A percentile compares a stretch with the other conserved stretches of the same genome.
Evolutionary conservation across 2,113 vertebrate species (phyloP).

Genomic region (Tragelaphus scriptus): DNA sequence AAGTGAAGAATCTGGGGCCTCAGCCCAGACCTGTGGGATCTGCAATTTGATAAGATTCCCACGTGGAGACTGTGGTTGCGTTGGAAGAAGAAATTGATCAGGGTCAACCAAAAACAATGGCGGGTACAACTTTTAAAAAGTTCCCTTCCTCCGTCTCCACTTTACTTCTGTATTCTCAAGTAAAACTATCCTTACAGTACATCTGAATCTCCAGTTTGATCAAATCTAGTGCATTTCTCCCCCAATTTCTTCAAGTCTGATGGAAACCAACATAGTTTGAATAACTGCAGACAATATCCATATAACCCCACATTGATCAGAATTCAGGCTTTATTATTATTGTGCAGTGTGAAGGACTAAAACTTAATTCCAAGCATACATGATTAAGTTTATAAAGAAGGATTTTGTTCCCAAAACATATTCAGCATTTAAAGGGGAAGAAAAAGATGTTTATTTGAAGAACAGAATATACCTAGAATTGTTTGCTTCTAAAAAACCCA

Average conservation of each 20-base stretch:
- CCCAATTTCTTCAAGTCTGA: background rate
- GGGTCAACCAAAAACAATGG: background rate
- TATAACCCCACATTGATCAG: background rate
- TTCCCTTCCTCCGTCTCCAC: background rate
- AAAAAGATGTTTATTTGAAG: conserved; percentile 13
- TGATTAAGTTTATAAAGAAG: background rate
- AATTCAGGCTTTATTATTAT: conserved; percentile 48
- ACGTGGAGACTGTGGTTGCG: background rate
- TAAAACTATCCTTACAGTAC: background rate
- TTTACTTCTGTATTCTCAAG: background rate
- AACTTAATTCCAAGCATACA: conserved; percentile 14
- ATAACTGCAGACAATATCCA: background rate
- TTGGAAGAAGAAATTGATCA: background rate
- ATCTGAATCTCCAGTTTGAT: background rate
- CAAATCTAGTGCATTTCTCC: background rate
- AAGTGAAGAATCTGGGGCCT: background rate
- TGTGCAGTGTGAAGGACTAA: background rate
- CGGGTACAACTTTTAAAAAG: background rate
- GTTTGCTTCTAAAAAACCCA: background rate
- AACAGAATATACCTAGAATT: conserved; percentile 2
- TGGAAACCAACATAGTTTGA: background rate
- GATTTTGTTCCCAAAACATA: background rate
- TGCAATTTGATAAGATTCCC: background rate
- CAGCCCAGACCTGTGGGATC: background rate
- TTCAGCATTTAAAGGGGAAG: background rate